Percentiles rank a stretch among this genome's conserved stretches.
Evolutionary conservation across 2,113 vertebrate genomes (phyloP).

Genomic region (Corythoichthys haematopterus): DNA sequence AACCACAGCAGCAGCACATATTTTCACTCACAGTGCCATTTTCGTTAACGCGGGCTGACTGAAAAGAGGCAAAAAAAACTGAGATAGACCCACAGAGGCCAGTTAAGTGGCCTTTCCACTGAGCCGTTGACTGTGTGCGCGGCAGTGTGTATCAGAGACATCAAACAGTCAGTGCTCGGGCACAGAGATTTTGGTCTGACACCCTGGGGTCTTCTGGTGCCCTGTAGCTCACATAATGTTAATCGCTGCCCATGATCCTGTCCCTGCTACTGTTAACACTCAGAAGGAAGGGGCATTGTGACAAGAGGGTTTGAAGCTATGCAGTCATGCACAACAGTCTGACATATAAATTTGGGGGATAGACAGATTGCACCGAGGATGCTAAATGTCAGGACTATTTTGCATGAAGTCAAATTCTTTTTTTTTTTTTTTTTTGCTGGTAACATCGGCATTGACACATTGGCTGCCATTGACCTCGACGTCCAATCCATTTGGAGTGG

Average conservation of each 20-base stretch:
- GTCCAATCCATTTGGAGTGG: no score
- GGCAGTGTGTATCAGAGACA: constrained; percentile 16
- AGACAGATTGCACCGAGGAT: neutral
- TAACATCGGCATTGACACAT: no score
- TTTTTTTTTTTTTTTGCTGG: no score
- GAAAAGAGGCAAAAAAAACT: constrained; percentile 31
- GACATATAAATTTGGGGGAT: neutral
- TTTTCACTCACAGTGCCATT: constrained; percentile 27
- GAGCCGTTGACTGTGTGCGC: constrained; percentile 11
- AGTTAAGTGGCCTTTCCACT: constrained; percentile 26
- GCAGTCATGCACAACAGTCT: constrained; percentile 6
- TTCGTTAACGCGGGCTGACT: constrained; percentile 34
- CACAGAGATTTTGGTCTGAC: constrained; percentile 31
- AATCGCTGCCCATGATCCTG: constrained; percentile 39
- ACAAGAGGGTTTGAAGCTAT: constrained; percentile 12
- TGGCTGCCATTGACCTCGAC: no score
- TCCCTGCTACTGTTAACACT: constrained; percentile 27
- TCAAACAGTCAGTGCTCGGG: constrained; percentile 31
- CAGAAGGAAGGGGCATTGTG: constrained; percentile 14
- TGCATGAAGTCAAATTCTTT: neutral
- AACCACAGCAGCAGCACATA: constrained; percentile 26
- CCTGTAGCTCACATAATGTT: constrained; percentile 40
- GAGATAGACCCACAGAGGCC: constrained; percentile 23
- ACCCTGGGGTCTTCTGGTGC: constrained; percentile 28
- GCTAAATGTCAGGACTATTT: neutral